A percentile compares a stretch with the other conserved stretches of the same genome.
These are phyloP conservation scores for Odontesthes bonariensis DNA, from an alignment of 2,113 vertebrate species.

Conservation along the genomic window DNA sequence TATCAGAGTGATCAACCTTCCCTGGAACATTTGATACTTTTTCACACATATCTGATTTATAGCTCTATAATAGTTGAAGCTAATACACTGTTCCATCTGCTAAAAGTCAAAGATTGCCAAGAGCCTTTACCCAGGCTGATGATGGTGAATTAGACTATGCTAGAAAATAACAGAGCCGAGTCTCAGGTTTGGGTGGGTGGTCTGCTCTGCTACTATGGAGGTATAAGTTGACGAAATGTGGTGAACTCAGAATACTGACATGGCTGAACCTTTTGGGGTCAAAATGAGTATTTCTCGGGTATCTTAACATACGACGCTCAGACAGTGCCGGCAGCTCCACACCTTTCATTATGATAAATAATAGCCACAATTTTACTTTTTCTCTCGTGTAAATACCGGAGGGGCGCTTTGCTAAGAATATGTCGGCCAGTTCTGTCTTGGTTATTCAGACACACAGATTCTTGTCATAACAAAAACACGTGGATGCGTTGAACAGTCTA, in stretches of 20 bases:
- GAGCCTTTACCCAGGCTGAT: slow-evolving; percentile 22
- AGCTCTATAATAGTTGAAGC: slow-evolving; percentile 7
- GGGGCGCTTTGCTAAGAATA: slow-evolving; percentile 38
- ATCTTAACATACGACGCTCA: slow-evolving; percentile 39
- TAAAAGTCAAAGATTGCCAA: slow-evolving; percentile 14
- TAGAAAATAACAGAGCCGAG: slow-evolving; percentile 55
- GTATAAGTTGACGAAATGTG: slow-evolving; percentile 48
- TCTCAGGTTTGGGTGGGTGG: slow-evolving; percentile 67
- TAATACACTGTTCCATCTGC: slow-evolving; percentile 21
- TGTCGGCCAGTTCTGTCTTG: slow-evolving; percentile 10
- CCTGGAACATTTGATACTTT: no score
- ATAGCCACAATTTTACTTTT: slow-evolving; percentile 49
- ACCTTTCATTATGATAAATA: slow-evolving; percentile 73
- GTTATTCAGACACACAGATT: slow-evolving; percentile 22
- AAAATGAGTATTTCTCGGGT: slow-evolving; percentile 28
- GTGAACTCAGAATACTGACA: slow-evolving; percentile 38
- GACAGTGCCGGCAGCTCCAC: slow-evolving; percentile 51
- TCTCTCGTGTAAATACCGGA: slow-evolving; percentile 48
- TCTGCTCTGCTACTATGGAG: slow-evolving; percentile 56
- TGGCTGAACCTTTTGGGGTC: slow-evolving; percentile 44
- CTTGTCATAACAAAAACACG: slow-evolving; percentile 52
- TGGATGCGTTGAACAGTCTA: slow-evolving; percentile 22
- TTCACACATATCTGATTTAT: slow-evolving; percentile 20
- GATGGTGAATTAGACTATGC: slow-evolving; percentile 39
- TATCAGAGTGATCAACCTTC: not conserved